A percentile compares a stretch with the other conserved stretches of the same genome.
Evolutionary conservation across 1,140 invertebrate species (phyloP).

Genomic region (Carposina sasakii): DNA sequence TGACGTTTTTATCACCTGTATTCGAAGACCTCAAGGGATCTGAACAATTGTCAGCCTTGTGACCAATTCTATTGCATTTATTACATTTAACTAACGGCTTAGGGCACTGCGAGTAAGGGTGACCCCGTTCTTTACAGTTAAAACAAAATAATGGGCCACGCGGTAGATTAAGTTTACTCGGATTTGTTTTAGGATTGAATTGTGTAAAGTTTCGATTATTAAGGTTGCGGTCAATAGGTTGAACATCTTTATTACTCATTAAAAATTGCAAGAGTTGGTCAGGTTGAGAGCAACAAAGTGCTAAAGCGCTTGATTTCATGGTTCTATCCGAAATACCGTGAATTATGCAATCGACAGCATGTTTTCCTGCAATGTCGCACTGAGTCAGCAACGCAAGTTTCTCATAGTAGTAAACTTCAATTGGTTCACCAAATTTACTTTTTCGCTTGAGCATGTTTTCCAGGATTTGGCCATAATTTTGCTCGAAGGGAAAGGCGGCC

Average conservation of each 20-base stretch:
- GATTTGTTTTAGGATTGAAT: background rate
- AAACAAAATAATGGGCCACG: background rate
- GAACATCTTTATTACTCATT: conserved; percentile 6
- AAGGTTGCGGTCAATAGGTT: background rate
- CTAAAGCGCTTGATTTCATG: background rate
- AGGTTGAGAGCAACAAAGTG: conserved; percentile 6
- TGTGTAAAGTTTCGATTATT: background rate
- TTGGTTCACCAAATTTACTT: background rate
- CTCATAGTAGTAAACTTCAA: conserved; percentile 8
- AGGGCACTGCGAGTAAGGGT: background rate
- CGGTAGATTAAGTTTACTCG: background rate
- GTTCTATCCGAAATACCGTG: conserved; percentile 6
- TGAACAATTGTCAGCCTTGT: background rate
- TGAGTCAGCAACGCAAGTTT: background rate
- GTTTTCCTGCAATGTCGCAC: conserved; percentile 7
- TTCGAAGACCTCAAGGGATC: background rate
- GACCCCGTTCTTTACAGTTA: background rate
- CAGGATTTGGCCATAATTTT: conserved; percentile 8
- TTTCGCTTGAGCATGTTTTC: background rate
- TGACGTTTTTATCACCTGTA: background rate
- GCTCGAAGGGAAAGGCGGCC: conserved; percentile 2
- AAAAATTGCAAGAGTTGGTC: conserved; percentile 10
- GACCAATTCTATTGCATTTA: background rate
- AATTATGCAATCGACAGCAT: conserved; percentile 8
- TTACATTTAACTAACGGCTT: background rate